Evolutionary conservation across 2,888 invertebrate species (phyloP), one percentile per base, ranked within the genome.

Genomic region (Machimus rusticus): DNA sequence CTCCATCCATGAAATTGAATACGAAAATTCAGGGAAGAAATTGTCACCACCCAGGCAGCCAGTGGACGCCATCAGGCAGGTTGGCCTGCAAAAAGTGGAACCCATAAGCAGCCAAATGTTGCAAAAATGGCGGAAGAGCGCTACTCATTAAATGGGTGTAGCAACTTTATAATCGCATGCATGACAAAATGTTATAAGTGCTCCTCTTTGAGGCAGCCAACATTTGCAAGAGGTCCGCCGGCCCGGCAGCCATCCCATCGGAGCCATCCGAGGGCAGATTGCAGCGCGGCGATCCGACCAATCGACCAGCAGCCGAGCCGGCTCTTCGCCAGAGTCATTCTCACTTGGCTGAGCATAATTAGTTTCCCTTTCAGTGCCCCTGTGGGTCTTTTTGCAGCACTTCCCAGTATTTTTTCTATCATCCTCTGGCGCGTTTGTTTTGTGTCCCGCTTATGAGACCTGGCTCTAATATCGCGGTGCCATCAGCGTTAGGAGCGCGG

Each of bases 281-380:
- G 46, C 66, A 12, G 23, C 23, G 12, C 66, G 28, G 8, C 23
- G 23, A 19, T 8, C 23, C 66, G 23, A 28, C 66, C 23, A 66
- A 23, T 28, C 66, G 28, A 66, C 74, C 77, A 77, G 34, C 77
- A 86, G 46, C 46, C 74, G 46, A 76, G 76, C 46, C 74, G 74
- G n/a, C 77, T 74, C 74, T 85, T 74, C 31, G 77, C 51, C 46
- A 37, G 37, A 86, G 86, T 86, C 51, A 86, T 86, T 86, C 77
- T 77, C 86, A 86, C 86, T 86, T 86, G 55, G 76, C 55, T 86
- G 86, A 55, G 51, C 86, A 86, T 86, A 86, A 86, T 86, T 86
- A 86, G 86, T 86, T 86, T 55, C 86, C 86, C 86, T 86, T 76
- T 51, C 74, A 37, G 51, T 55, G 77, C 74, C 51, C 74, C 51